These are phyloP conservation scores for Centrocercus urophasianus DNA, from an alignment of 2,113 vertebrate species.

Conservation along the genomic window DNA sequence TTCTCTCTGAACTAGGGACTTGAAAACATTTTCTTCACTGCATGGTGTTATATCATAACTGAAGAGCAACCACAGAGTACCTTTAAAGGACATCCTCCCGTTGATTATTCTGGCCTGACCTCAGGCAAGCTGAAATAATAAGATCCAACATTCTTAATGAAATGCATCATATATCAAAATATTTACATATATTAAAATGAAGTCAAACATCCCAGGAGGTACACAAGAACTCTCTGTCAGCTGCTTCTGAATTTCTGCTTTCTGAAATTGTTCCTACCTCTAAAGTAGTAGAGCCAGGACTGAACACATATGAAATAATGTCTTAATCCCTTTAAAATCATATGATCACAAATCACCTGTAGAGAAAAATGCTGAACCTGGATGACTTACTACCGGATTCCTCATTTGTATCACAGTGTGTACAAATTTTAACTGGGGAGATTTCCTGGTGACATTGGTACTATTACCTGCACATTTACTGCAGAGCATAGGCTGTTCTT, in stretches of 20 bases:
- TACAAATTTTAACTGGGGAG: neutral
- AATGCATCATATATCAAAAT: neutral
- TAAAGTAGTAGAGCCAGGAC: neutral
- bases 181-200: neutral
- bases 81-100: neutral
- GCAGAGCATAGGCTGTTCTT: neutral
- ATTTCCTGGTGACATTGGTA: neutral
- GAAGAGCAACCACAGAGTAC: neutral
- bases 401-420: neutral
- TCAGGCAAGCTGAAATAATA: neutral
- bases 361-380: neutral
- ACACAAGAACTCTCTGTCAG: neutral
- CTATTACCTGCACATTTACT: neutral
- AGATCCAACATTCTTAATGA: neutral
- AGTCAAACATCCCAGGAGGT: neutral
- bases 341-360: rapidly evolving
- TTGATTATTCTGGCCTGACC: neutral
- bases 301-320: neutral
- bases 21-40: neutral
- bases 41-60: neutral
- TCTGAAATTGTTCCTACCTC: neutral
- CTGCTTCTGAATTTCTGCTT: neutral
- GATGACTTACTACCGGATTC: neutral
- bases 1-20: neutral
- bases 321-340: neutral